Conservation (phyloP, 2,113 vertebrate genomes). For the Forbesichthys papilliferus region DNA sequence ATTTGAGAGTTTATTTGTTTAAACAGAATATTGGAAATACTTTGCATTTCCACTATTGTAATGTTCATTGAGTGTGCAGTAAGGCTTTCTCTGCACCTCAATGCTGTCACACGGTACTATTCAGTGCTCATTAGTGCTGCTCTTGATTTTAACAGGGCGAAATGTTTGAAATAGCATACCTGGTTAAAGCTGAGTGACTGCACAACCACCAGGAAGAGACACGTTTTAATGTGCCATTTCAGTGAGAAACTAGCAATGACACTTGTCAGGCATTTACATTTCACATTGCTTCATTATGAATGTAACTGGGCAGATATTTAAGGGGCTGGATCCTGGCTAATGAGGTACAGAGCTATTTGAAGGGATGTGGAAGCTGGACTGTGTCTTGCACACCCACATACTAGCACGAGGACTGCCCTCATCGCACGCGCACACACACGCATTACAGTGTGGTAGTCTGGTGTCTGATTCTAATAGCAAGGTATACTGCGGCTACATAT, state of each 20-base stretch:
- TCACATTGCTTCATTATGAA: not conserved
- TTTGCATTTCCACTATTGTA: conserved; percentile 1
- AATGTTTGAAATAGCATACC: not conserved
- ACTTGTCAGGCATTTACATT: not conserved
- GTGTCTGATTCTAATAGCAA: not conserved
- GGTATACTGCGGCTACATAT: not conserved
- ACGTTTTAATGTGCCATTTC: conserved; percentile 22
- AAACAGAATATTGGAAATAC: not conserved
- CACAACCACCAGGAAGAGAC: conserved; percentile 12
- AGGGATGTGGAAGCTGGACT: conserved; percentile 2
- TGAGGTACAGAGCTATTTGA: not conserved
- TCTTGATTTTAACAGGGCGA: conserved; percentile 30
- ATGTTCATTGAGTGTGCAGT: not conserved
- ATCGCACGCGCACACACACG: not conserved
- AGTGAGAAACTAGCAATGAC: not conserved
- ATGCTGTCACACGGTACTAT: conserved; percentile 12
- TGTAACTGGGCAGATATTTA: not conserved
- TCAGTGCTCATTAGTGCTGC: conserved; percentile 44
- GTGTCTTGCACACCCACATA: not conserved
- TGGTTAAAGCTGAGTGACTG: conserved; percentile 6
- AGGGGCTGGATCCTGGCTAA: not conserved
- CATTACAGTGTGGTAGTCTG: not conserved
- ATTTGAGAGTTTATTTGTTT: too few species aligned
- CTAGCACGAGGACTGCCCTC: not conserved
- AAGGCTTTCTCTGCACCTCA: not conserved